These are phyloP conservation scores for Hecatera dysodea DNA, from an alignment of 2,888 invertebrate species.

Conservation along the genomic window DNA sequence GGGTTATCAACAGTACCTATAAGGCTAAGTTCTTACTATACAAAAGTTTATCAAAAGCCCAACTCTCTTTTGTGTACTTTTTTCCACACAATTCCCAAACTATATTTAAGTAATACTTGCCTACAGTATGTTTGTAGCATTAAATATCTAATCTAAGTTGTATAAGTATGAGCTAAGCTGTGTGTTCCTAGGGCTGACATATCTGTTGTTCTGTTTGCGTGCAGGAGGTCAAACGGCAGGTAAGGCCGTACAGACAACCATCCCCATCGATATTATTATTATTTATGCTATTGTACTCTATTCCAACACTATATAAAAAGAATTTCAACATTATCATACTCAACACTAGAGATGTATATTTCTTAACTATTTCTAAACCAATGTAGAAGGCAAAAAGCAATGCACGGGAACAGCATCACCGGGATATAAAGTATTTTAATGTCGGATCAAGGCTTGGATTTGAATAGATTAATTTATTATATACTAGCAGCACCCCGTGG, in stretches of 20 bases:
- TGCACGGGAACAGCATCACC: no score
- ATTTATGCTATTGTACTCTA: constrained; percentile 55
- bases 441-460: no score
- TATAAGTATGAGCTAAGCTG: constrained; percentile 49
- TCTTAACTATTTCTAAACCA: background rate
- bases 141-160: constrained; percentile 29
- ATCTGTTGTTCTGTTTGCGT: constrained; percentile 86
- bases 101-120: background rate
- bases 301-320: constrained; percentile 19
- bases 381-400: no score
- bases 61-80: background rate
- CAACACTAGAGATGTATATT: constrained; percentile 55
- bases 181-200: constrained; percentile 72
- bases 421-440: no score
- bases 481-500: no score
- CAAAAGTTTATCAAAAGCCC: background rate
- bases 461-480: no score
- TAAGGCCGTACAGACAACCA: constrained; percentile 79
- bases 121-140: background rate
- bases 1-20: background rate
- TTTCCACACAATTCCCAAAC: background rate
- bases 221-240: constrained; percentile 89
- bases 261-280: constrained; percentile 62
- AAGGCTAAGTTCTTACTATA: background rate
- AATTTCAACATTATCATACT: background rate